These are phyloP conservation scores for Holocentrus rufus DNA, from an alignment of 2,797 vertebrate species.

Conservation along the genomic window DNA sequence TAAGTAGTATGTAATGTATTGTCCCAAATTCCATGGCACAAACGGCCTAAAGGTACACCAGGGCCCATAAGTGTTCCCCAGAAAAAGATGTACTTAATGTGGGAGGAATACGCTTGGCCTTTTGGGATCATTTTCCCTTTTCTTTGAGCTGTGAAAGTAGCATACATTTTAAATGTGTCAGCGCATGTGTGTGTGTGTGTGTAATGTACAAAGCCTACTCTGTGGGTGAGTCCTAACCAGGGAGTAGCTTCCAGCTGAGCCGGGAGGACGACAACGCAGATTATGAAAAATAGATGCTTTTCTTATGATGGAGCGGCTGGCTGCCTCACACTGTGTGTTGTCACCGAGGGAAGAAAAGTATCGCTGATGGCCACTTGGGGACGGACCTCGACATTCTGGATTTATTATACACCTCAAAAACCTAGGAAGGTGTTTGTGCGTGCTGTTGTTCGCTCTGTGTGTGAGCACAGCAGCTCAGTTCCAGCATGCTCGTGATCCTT, in stretches of 20 bases:
- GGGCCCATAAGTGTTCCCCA: neutral
- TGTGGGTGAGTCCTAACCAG: conserved; percentile 4
- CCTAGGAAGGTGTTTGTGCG: conserved; percentile 33
- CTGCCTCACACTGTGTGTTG: neutral
- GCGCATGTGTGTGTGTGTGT: conserved; percentile 2
- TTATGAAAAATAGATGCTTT: conserved; percentile 49
- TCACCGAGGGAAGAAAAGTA: neutral
- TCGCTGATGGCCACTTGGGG: neutral
- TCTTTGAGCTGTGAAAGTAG: conserved; percentile 10
- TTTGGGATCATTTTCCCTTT: conserved; percentile 26
- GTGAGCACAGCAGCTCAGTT: conserved; percentile 9
- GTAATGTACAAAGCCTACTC: conserved; percentile 1
- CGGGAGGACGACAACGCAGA: conserved; percentile 4
- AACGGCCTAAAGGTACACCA: no score
- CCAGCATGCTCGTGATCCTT: conserved; percentile 19
- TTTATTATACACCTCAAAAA: conserved; percentile 12
- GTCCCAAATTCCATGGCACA: no score
- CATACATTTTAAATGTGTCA: conserved; percentile 7
- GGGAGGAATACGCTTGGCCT: conserved; percentile 38
- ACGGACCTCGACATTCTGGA: neutral
- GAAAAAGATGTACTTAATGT: conserved; percentile 29
- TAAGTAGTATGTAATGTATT: no score
- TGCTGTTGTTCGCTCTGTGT: no score
- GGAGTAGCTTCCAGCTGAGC: conserved; percentile 14
- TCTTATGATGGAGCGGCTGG: conserved; percentile 26